These are phyloP conservation scores for Heterohyrax brucei DNA, from an alignment of 2,797 vertebrate species.

Conservation along the genomic window DNA sequence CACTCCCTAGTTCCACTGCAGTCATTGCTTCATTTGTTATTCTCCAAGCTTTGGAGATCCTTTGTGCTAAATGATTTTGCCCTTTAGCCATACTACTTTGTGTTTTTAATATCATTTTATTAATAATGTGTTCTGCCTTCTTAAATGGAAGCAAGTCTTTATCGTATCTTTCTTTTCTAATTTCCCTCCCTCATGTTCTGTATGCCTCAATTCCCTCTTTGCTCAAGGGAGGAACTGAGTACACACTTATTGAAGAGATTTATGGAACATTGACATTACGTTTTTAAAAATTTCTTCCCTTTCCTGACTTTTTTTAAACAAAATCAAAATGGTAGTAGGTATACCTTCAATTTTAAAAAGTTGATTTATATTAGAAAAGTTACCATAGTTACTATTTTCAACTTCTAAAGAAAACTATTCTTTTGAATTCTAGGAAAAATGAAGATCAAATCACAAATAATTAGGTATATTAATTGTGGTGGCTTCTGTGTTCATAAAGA, in stretches of 20 bases:
- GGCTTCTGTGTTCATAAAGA: too few species aligned
- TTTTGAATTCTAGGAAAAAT: slow-evolving; percentile 57
- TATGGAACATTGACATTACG: slow-evolving; percentile 12
- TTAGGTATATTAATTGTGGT: slow-evolving; percentile 56
- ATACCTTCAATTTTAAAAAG: slow-evolving; percentile 65
- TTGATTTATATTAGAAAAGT: slow-evolving; percentile 72
- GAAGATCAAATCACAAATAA: slow-evolving; percentile 74
- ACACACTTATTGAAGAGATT: background rate
- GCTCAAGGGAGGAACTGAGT: background rate
- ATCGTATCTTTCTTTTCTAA: background rate
- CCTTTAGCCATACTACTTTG: slow-evolving; percentile 62
- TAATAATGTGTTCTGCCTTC: slow-evolving; percentile 66
- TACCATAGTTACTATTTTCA: slow-evolving; percentile 54
- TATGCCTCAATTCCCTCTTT: background rate
- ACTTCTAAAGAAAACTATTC: slow-evolving; percentile 68
- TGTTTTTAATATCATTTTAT: slow-evolving; percentile 58
- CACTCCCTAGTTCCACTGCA: slow-evolving; percentile 7
- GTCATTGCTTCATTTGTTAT: slow-evolving; percentile 41
- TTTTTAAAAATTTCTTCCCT: slow-evolving; percentile 65
- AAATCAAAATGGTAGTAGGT: slow-evolving; percentile 61
- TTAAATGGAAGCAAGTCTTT: slow-evolving; percentile 7
- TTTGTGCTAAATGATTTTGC: slow-evolving; percentile 64
- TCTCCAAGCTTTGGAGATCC: background rate
- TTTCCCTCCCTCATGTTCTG: background rate
- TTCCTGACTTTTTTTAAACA: slow-evolving; percentile 55